Evolutionary conservation across 2,888 invertebrate species (phyloP).

Genomic region (Coleophora flavipennella): DNA sequence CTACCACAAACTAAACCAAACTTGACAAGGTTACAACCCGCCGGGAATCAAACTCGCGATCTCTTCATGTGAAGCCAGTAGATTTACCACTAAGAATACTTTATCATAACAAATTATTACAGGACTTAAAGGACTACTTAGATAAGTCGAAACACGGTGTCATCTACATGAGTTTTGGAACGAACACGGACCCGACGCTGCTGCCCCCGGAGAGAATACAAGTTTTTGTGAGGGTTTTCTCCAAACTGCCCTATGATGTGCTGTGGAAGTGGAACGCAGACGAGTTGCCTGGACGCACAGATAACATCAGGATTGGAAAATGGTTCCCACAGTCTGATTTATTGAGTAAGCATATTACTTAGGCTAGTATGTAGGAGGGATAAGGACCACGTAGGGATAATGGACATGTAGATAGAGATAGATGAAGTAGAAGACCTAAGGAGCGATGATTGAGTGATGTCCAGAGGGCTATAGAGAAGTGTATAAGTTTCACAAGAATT

Average conservation of each 20-base stretch:
- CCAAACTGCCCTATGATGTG: slow-evolving; percentile 43
- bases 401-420: no score
- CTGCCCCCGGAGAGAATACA: slow-evolving; percentile 34
- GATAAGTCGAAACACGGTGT: slow-evolving; percentile 47
- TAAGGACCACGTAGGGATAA: no score
- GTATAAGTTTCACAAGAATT: no score
- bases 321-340: slow-evolving; percentile 48
- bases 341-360: slow-evolving; percentile 20
- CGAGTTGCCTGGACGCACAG: slow-evolving; percentile 22
- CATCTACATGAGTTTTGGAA: slow-evolving; percentile 55
- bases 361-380: no score
- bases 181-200: slow-evolving; percentile 34
- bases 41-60: background rate
- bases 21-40: no score
- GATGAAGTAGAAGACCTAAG: no score
- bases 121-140: slow-evolving; percentile 36
- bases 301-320: slow-evolving; percentile 41
- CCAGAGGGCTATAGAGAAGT: no score
- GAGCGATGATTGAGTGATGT: no score
- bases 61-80: background rate
- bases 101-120: slow-evolving; percentile 8
- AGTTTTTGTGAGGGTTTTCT: slow-evolving; percentile 36
- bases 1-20: no score
- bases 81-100: background rate
- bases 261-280: slow-evolving; percentile 48